Evolutionary conservation across 2,888 invertebrate species (phyloP).

Genomic region (Neocrepidodera transversa): DNA sequence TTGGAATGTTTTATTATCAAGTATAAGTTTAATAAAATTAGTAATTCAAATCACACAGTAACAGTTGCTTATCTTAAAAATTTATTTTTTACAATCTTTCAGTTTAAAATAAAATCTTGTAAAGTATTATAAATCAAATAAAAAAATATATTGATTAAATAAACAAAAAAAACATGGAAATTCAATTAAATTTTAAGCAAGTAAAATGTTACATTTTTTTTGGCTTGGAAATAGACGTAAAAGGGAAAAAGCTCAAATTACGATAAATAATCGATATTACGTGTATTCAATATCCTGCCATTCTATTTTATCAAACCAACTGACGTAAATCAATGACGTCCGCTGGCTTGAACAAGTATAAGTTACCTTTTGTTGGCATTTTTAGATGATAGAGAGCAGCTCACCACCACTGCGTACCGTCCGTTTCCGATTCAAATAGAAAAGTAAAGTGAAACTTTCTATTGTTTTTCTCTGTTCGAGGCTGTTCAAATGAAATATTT

Average conservation of each 20-base stretch:
- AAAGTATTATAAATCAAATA: too few relatives aligned
- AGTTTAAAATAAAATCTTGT: too few relatives aligned
- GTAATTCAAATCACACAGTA: too few relatives aligned
- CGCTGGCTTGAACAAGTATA: slow-evolving; percentile 8
- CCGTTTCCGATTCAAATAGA: slow-evolving; percentile 15
- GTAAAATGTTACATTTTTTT: slow-evolving; percentile 4
- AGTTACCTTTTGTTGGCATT: slow-evolving; percentile 18
- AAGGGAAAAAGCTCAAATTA: slow-evolving; percentile 21
- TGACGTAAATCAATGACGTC: slow-evolving; percentile 18
- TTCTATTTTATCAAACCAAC: slow-evolving; percentile 10
- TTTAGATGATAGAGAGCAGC: slow-evolving; percentile 18
- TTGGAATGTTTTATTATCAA: too few relatives aligned
- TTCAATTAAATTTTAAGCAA: slow-evolving; percentile 14
- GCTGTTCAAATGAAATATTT: neutral
- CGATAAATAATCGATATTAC: slow-evolving; percentile 17
- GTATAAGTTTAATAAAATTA: too few relatives aligned
- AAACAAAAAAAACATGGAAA: neutral
- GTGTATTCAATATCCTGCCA: slow-evolving; percentile 13
- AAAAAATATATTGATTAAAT: too few relatives aligned
- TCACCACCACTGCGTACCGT: neutral
- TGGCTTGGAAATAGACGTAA: slow-evolving; percentile 13
- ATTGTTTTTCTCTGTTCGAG: neutral
- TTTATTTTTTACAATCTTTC: too few relatives aligned
- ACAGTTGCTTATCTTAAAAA: too few relatives aligned
- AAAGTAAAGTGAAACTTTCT: neutral